Base-by-base conservation (phyloP, 2,888 invertebrate species). In the Coecobrya sp. region DNA sequence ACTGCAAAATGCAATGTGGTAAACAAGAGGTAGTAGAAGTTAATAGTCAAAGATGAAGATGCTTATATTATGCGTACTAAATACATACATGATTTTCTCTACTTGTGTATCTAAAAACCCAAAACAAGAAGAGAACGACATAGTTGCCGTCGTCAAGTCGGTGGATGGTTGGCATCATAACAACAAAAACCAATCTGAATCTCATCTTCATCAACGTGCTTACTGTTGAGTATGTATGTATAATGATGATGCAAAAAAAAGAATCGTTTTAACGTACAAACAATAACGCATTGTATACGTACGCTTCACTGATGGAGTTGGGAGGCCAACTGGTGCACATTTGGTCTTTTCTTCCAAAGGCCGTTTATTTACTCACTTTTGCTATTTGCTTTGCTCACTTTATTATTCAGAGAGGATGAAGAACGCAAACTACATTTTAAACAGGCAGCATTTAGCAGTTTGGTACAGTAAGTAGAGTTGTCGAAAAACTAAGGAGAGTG, bases 271-370 rank as follows among this genome's bases (percentile, higher is more conserved):
- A 8, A 49, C 49, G 30, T 70, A 8, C 62, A 45, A 11, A 86
- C 62, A 55, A 36, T 55, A 45, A 4, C 30, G 30, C 4, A 45
- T 52, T 79, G 7, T 27, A 27, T 0, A 4, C 0, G 7, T 27
- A 27, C 0, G 8, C 0, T 52, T 49, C 16, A 27, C 16, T 25
- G n/a, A n/a, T n/a, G 52, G 25, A 22, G 25, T 42, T 27, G 8
- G 22, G 84, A 89, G 82, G 84, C 89, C 89, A 89, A 89, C 81
- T 89, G 89, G 30, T 89, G 68, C 68, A 82, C 81, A 52, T 52
- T 89, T 81, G 59, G 59, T 25, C 30, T 81, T 88, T 86, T 59
- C 68, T 13, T 45, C 27, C 19, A 49, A 36, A 42, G 30, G 3
- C 36, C 36, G 22, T 65, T 65, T 68, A 68, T 68, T 68, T 81